Percentiles rank a stretch among this genome's conserved stretches.
Evolutionary conservation across 2,888 invertebrate species (phyloP).

Genomic region (Hemithea aestivaria): DNA sequence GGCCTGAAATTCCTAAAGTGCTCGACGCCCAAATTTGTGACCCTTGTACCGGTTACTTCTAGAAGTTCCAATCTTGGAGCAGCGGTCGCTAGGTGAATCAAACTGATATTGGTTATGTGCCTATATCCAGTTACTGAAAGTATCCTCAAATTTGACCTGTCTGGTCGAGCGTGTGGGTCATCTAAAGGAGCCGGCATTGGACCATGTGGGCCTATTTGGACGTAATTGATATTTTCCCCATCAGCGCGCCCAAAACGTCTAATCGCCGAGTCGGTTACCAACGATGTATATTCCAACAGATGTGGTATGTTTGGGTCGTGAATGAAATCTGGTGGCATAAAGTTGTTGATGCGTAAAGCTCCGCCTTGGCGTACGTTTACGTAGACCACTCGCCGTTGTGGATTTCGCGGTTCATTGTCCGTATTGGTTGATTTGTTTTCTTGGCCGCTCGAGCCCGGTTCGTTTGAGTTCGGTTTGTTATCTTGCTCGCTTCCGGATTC

Average conservation of each 20-base stretch:
- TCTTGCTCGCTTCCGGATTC: too few relatives aligned
- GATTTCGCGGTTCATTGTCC: too few relatives aligned
- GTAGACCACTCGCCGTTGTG: conserved; percentile 37
- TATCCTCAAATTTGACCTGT: conserved; percentile 68
- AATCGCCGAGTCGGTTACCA: conserved; percentile 57
- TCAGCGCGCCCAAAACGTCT: conserved; percentile 55
- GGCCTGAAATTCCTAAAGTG: conserved; percentile 80
- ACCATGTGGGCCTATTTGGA: conserved; percentile 44
- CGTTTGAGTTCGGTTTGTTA: too few relatives aligned
- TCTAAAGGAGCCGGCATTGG: conserved; percentile 12
- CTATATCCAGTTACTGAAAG: conserved; percentile 80
- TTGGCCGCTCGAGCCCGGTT: too few relatives aligned
- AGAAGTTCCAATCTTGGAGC: conserved; percentile 78
- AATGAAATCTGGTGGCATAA: too few relatives aligned
- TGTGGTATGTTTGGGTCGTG: background rate
- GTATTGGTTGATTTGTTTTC: too few relatives aligned
- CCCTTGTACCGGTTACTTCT: conserved; percentile 83
- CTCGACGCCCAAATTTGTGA: conserved; percentile 80
- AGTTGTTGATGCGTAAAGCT: too few relatives aligned
- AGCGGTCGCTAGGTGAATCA: conserved; percentile 80
- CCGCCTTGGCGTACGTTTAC: conserved; percentile 39
- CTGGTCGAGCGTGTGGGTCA: conserved; percentile 38
- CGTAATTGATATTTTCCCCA: conserved; percentile 47
- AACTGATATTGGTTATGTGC: conserved; percentile 80
- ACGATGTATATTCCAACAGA: conserved; percentile 1